Conservation (phyloP, 1,140 invertebrate genomes). For the Pseudachorutes palmiensis region DNA sequence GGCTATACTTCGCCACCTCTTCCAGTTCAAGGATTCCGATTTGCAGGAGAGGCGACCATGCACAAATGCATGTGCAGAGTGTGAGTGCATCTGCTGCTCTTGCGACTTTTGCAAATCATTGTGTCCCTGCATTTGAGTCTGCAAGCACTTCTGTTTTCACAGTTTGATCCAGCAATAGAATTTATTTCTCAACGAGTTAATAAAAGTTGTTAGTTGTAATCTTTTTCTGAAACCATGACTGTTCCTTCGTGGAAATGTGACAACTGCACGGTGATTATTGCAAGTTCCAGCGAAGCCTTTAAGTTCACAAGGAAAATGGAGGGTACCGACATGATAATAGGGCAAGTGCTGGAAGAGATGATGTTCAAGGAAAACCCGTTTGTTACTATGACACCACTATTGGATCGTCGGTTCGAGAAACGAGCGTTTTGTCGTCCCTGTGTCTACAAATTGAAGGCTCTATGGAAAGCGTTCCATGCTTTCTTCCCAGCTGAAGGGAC, state of each 20-base stretch:
- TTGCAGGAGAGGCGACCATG: background rate
- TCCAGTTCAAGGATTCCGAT: background rate
- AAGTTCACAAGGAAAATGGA: background rate
- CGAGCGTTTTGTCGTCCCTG: background rate
- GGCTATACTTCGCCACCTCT: background rate
- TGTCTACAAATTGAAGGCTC: background rate
- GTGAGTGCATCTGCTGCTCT: background rate
- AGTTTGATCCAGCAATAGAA: too few relatives aligned
- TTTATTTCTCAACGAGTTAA: too few relatives aligned
- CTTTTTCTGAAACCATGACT: too few relatives aligned
- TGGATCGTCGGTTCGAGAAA: background rate
- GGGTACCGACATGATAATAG: background rate
- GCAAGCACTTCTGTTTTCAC: too few relatives aligned
- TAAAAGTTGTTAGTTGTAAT: too few relatives aligned
- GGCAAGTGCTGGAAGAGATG: background rate
- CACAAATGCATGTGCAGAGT: background rate
- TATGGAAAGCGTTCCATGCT: background rate
- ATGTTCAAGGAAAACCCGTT: background rate
- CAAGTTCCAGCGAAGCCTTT: background rate
- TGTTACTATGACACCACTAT: background rate
- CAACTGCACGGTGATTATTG: background rate
- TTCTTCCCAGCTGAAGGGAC: background rate
- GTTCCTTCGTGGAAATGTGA: too few relatives aligned
- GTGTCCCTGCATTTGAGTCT: too few relatives aligned
- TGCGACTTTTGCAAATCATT: too few relatives aligned